These are phyloP conservation scores for Cydia amplana DNA, from an alignment of 1,140 invertebrate genomes.

Conservation along the genomic window DNA sequence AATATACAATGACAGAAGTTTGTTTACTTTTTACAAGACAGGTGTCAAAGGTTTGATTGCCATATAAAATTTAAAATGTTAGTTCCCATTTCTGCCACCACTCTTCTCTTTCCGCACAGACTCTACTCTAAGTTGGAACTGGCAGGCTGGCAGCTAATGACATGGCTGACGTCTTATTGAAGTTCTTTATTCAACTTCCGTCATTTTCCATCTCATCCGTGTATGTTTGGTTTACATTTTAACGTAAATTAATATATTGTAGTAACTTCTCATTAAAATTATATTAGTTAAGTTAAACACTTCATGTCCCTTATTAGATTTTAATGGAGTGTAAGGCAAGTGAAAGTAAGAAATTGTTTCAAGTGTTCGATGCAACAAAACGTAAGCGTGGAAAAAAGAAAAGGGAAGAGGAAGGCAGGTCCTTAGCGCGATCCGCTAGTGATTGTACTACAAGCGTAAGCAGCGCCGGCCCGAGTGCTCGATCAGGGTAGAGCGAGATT, in stretches of 20 bases:
- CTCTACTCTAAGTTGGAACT: no score
- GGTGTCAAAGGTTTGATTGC: no score
- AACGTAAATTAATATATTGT: constrained; percentile 54
- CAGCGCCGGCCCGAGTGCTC: no score
- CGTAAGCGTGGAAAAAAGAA: constrained; percentile 61
- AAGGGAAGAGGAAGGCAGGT: constrained; percentile 58
- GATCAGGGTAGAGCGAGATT: no score
- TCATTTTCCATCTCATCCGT: constrained; percentile 44
- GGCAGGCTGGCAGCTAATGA: constrained; percentile 47
- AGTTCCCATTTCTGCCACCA: no score
- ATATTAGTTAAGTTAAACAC: neutral
- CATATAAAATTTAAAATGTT: no score
- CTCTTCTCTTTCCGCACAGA: no score
- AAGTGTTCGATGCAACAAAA: constrained; percentile 71
- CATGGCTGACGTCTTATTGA: constrained; percentile 1
- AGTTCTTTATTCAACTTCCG: constrained; percentile 51
- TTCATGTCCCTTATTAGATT: constrained; percentile 46
- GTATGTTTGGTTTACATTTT: constrained; percentile 55
- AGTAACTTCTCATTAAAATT: constrained; percentile 34
- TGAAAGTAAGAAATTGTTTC: constrained; percentile 74
- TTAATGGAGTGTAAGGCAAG: constrained; percentile 70
- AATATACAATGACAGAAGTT: no score
- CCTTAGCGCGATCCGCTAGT: constrained; percentile 55
- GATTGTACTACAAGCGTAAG: constrained; percentile 65
- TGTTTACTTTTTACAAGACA: no score